Base-by-base conservation (phyloP, 1,140 invertebrate species). In the Zophobas atratus region DNA sequence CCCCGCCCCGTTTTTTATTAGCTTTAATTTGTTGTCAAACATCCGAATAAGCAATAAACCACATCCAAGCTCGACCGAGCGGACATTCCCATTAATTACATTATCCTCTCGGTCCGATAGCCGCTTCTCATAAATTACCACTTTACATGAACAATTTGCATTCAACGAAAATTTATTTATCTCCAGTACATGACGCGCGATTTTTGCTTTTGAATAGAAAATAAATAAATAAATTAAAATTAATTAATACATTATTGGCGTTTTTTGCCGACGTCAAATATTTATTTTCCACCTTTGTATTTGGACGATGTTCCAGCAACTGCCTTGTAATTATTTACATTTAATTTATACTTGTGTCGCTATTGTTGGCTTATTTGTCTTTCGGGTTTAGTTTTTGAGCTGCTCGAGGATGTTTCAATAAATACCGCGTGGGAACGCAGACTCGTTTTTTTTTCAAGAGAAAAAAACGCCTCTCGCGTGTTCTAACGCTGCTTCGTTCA, bases 61-160 rank as follows among this genome's bases (percentile, higher is more conserved):
- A 20, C 20, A 20, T 20, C 20, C 20, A 46, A 46, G 43, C 43
- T 4, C 3, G 43, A 3, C 43, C 43, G 43, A 60, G 8, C 56
- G 56, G 56, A 32, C 35, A 60, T 60, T 6, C 56, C 56, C 56
- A 60, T 60, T 60, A 60, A 60, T 60, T 60, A 46, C 56, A 1
- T 8, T 8, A 60, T 60, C 56, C 56, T 36, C n/a, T 60, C 56
- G 56, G 33, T 34, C 32, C 32, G 4, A 57, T 34, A 3, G 2
- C 56, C 56, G 56, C 33, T 36, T 57, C 56, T 35, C 56, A 60
- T 60, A 60, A 60, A 60, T 60, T 35, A 60, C 36, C 36, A 36
- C 38, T 60, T 60, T 60, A 60, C 56, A 60, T 60, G 56, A 60
- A 60, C 32, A 39, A 60, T 60, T 36, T 36, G 56, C 56, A 60